phyloP scores from a whole-genome alignment of 2,797 vertebrate genomes.

The Limnodromus scolopaceus region DNA sequence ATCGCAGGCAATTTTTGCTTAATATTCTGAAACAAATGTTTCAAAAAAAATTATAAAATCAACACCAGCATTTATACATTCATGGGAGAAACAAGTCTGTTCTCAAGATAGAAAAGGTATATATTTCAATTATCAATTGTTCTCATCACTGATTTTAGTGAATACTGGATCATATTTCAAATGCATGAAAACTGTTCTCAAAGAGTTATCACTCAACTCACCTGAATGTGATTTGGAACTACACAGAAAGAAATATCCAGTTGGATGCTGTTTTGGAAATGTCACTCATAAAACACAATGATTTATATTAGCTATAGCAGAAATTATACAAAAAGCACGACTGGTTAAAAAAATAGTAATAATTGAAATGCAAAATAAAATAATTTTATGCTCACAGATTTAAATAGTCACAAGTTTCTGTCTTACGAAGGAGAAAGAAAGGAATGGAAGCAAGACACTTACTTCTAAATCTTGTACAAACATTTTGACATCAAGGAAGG shows the following conservation, averaged over 20 bases:
- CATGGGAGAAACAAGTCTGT: background rate
- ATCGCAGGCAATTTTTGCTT: conserved; percentile 91
- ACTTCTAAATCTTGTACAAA: conserved; percentile 95
- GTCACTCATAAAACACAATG: background rate
- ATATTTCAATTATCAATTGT: background rate
- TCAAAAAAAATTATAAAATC: background rate
- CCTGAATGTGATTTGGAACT: background rate
- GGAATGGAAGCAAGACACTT: background rate
- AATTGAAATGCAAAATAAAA: background rate
- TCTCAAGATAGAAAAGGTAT: background rate
- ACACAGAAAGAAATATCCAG: background rate
- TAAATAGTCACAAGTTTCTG: background rate
- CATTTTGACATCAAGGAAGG: conserved; percentile 91
- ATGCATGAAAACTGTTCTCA: background rate
- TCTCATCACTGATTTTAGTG: background rate
- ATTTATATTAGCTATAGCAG: background rate
- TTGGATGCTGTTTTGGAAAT: background rate
- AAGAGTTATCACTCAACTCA: background rate
- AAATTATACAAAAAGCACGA: background rate
- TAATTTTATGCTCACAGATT: background rate
- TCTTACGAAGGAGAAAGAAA: background rate
- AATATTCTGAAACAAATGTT: conserved; percentile 81
- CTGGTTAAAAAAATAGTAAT: background rate
- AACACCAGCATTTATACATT: background rate
- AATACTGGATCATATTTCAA: background rate